Evolutionary conservation across 2,113 vertebrate species (phyloP).

Genomic region (rabbit (Oryctolagus cuniculus)): DNA sequence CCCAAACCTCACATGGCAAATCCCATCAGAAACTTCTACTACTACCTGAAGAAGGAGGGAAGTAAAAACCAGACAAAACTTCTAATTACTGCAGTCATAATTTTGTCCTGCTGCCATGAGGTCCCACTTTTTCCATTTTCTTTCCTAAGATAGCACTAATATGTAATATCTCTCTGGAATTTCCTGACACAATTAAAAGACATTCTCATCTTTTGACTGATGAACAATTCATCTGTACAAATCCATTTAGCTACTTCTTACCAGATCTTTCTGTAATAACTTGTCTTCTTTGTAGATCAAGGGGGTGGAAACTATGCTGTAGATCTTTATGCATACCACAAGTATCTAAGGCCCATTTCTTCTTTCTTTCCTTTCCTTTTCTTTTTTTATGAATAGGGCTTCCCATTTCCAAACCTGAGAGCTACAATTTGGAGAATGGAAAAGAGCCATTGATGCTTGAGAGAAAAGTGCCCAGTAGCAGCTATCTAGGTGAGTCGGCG

Average conservation of each 20-base stretch:
- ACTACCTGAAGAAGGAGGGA: no score
- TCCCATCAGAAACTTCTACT: no score
- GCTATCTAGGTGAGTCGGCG: constrained; percentile 71
- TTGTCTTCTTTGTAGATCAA: background rate
- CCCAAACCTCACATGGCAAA: no score
- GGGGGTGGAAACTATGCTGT: background rate
- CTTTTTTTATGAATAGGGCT: no score
- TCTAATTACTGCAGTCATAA: no score
- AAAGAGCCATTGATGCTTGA: constrained; percentile 64
- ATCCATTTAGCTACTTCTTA: background rate
- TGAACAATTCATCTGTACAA: background rate
- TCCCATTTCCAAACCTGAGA: constrained; percentile 78
- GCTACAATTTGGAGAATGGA: constrained; percentile 53
- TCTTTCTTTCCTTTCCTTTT: background rate
- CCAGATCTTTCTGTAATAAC: background rate
- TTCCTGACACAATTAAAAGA: background rate
- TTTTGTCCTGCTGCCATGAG: no score
- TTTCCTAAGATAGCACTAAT: background rate
- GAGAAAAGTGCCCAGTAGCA: constrained; percentile 47
- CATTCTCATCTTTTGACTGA: background rate
- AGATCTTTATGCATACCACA: background rate
- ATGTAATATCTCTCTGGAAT: background rate
- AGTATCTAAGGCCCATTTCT: constrained; percentile 13
- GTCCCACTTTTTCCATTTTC: no score
- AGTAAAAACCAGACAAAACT: no score